phyloP scores from a whole-genome alignment of 2,113 vertebrate species.

The Menidia beryllina region DNA sequence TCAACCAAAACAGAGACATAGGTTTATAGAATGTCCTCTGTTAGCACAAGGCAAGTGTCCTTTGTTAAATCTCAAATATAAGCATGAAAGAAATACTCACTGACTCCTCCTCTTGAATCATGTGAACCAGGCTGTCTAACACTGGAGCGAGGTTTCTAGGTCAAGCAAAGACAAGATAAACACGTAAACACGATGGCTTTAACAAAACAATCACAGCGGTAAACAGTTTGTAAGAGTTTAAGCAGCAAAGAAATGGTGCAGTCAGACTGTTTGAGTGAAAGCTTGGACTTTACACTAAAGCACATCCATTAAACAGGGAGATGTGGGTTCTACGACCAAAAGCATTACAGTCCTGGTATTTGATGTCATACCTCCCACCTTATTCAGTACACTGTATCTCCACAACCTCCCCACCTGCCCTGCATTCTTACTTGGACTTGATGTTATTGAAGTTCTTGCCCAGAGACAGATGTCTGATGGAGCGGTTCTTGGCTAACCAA shows the following conservation, averaged over 20 bases:
- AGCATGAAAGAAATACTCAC: constrained; percentile 82
- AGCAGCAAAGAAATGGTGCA: neutral
- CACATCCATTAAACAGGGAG: neutral
- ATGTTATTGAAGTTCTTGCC: constrained; percentile 99
- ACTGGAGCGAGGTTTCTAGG: constrained; percentile 93
- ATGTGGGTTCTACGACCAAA: no score
- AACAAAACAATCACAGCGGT: no score
- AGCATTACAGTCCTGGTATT: neutral
- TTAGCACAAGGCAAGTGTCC: neutral
- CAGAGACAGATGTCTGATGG: constrained; percentile 92
- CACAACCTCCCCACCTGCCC: neutral
- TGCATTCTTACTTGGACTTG: constrained; percentile 93
- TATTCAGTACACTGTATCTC: neutral
- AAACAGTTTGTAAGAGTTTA: no score
- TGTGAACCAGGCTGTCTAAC: constrained; percentile 96
- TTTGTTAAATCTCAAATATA: neutral
- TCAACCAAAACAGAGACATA: neutral
- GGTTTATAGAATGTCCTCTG: neutral
- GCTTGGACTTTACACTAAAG: neutral
- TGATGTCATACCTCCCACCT: neutral
- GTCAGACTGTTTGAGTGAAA: neutral
- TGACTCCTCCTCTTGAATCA: constrained; percentile 99
- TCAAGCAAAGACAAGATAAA: constrained; percentile 39
- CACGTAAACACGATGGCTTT: neutral
- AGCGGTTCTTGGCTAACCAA: constrained; percentile 98